Percentiles rank a stretch among this genome's conserved stretches.
phyloP scores from a whole-genome alignment of 2,888 invertebrate genomes.

The Athalia circularis region DNA sequence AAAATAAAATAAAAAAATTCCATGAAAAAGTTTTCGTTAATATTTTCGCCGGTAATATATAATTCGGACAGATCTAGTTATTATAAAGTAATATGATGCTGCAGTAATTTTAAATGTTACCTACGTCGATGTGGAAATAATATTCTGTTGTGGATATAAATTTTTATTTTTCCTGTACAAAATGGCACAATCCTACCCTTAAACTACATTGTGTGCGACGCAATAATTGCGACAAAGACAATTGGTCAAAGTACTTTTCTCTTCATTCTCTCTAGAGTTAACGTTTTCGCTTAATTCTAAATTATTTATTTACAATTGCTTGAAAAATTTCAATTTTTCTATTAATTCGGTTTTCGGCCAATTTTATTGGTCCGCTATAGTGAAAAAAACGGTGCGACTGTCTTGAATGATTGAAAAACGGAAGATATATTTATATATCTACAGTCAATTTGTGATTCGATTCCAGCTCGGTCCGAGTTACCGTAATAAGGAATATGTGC shows the following conservation, averaged over 20 bases:
- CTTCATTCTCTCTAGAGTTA: constrained; percentile 57
- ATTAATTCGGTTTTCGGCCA: constrained; percentile 53
- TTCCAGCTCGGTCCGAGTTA: too few relatives aligned
- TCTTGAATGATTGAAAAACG: too few relatives aligned
- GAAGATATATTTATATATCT: too few relatives aligned
- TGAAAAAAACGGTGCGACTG: constrained; percentile 52
- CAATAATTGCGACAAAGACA: constrained; percentile 43
- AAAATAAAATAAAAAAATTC: not conserved
- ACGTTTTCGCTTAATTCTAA: constrained; percentile 52
- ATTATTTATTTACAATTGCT: constrained; percentile 62
- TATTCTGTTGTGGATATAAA: constrained; percentile 48
- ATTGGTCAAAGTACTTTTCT: constrained; percentile 63
- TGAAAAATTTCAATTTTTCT: constrained; percentile 56
- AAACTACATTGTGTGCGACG: constrained; percentile 22
- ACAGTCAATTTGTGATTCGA: too few relatives aligned
- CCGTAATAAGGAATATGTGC: too few relatives aligned
- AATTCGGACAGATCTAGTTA: not conserved
- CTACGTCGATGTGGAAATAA: constrained; percentile 1
- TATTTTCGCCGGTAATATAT: not conserved
- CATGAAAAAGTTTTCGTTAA: not conserved
- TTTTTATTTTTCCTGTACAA: constrained; percentile 64
- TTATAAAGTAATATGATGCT: not conserved
- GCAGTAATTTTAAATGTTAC: not conserved
- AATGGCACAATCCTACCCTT: constrained; percentile 72
- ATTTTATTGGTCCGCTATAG: constrained; percentile 64